Percentiles rank a stretch among this genome's conserved stretches.
These are phyloP conservation scores for Myiopsitta monachus DNA, from an alignment of 2,113 vertebrate species.

Conservation along the genomic window DNA sequence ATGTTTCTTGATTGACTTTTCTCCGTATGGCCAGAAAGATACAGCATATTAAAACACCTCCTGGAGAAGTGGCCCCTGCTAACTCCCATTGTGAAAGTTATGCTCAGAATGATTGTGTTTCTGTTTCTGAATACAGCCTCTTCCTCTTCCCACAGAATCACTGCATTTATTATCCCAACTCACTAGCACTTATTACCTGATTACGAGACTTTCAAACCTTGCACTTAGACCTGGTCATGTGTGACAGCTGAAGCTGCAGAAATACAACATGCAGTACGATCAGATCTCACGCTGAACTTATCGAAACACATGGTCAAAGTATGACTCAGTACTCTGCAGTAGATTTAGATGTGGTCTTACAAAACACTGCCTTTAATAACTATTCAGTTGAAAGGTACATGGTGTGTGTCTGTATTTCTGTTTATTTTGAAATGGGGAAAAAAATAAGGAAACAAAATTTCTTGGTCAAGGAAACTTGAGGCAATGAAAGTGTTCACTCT, in stretches of 20 bases:
- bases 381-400: not conserved
- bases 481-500: not conserved
- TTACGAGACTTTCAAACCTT: not conserved
- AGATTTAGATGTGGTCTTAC: not conserved
- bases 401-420: not conserved
- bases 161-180: not conserved
- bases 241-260: not conserved
- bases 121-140: not conserved
- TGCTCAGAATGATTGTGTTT: not conserved
- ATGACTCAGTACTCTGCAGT: not conserved
- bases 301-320: not conserved
- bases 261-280: not conserved
- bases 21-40: not conserved
- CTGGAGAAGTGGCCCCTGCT: not conserved
- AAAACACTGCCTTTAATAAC: not conserved
- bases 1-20: not conserved
- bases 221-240: not conserved
- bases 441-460: not conserved
- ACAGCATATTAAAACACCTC: not conserved
- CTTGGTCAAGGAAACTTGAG: not conserved
- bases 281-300: not conserved
- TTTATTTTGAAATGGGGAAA: not conserved
- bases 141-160: not conserved
- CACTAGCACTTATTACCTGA: not conserved
- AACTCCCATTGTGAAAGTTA: fast-evolving